A percentile compares a stretch with the other conserved stretches of the same genome.
These are phyloP conservation scores for Lasioglossum baleicum DNA, from an alignment of 1,140 invertebrate species.

Conservation along the genomic window DNA sequence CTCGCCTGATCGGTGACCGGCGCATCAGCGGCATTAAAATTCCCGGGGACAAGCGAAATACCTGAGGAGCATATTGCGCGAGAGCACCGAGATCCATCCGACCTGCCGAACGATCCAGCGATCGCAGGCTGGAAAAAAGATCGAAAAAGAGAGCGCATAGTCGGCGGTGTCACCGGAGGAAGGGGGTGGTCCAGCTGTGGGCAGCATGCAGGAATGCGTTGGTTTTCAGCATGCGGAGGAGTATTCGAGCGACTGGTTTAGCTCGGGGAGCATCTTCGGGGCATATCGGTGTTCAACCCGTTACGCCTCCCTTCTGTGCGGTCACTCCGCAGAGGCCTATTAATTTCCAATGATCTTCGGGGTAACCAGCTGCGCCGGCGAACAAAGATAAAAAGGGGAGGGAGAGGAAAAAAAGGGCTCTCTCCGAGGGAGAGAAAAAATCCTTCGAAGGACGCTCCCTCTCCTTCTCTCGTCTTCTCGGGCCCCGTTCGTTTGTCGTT, in stretches of 20 bases:
- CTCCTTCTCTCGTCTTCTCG: not conserved
- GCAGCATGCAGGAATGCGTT: constrained; percentile 36
- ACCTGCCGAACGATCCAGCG: too few species aligned
- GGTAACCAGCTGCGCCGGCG: constrained; percentile 68
- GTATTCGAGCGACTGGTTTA: constrained; percentile 21
- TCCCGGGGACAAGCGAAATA: not conserved
- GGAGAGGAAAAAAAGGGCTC: constrained; percentile 31
- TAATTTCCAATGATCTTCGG: constrained; percentile 74
- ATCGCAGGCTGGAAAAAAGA: too few species aligned
- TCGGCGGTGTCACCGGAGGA: not conserved
- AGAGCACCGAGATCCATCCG: too few species aligned
- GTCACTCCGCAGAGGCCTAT: constrained; percentile 63
- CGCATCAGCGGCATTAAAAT: too few species aligned
- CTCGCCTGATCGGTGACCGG: too few species aligned
- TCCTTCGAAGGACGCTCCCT: constrained; percentile 62
- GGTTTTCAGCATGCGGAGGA: too few species aligned
- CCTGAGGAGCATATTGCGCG: not conserved
- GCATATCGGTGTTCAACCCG: constrained; percentile 57
- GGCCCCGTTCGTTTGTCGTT: constrained; percentile 25
- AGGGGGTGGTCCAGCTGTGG: not conserved
- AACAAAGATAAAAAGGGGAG: not conserved
- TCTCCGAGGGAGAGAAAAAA: constrained; percentile 38
- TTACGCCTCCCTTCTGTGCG: constrained; percentile 60
- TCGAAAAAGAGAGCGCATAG: too few species aligned
- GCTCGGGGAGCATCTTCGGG: constrained; percentile 33